Percentiles rank a stretch among this genome's conserved stretches.
Conservation (phyloP, 2,888 invertebrate genomes). For the Marronus borbonicus region DNA sequence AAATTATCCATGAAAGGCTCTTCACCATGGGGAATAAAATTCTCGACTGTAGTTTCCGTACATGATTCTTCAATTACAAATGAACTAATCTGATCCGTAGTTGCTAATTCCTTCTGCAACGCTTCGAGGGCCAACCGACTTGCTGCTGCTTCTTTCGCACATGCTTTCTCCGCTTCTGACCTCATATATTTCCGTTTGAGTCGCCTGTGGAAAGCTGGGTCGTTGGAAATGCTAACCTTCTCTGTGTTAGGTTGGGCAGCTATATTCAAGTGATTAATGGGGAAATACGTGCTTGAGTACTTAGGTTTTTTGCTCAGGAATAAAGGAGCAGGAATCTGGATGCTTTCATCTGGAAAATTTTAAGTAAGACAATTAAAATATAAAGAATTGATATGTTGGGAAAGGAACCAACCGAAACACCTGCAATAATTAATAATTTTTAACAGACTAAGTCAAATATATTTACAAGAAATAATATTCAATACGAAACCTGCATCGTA, state of each 20-base stretch:
- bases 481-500: constrained; percentile 55
- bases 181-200: constrained; percentile 64
- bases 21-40: constrained; percentile 65
- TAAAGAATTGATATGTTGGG: no score
- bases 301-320: constrained; percentile 68
- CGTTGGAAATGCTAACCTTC: constrained; percentile 52
- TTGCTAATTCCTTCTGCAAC: constrained; percentile 69
- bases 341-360: constrained; percentile 53
- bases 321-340: constrained; percentile 65
- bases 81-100: constrained; percentile 64
- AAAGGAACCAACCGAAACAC: no score
- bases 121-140: constrained; percentile 69
- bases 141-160: constrained; percentile 69
- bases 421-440: no score
- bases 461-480: constrained; percentile 18
- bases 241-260: constrained; percentile 38
- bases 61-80: constrained; percentile 69
- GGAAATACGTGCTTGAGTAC: constrained; percentile 64
- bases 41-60: constrained; percentile 68
- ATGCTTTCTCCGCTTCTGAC: constrained; percentile 67
- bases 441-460: constrained; percentile 15
- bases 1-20: constrained; percentile 59
- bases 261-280: constrained; percentile 55
- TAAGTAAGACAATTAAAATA: neutral
- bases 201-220: constrained; percentile 60